phyloP scores from a whole-genome alignment of 1,140 invertebrate genomes.

The Achroia grisella region DNA sequence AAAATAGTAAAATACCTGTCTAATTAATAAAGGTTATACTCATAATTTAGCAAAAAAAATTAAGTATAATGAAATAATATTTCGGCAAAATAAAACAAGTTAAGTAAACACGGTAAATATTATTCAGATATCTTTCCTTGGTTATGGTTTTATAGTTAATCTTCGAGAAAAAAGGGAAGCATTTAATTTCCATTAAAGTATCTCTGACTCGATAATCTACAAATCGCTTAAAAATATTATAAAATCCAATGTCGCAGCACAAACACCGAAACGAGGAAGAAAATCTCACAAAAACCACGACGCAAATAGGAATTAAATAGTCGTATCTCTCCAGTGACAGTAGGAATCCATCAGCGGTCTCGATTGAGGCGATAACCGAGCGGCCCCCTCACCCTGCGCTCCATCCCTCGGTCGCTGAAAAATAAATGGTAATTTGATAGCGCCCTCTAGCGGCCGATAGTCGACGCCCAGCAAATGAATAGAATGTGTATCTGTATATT shows the following conservation, averaged over 20 bases:
- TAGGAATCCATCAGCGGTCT: constrained; percentile 38
- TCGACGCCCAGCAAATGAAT: not conserved
- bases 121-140: no score
- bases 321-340: constrained; percentile 37
- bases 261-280: constrained; percentile 15
- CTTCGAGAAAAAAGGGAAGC: no score
- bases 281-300: constrained; percentile 36
- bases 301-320: constrained; percentile 54
- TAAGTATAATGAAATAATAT: no score
- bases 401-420: constrained; percentile 5
- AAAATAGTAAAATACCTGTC: no score
- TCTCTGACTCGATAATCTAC: not conserved
- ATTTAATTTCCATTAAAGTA: no score
- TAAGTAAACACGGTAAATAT: no score
- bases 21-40: no score
- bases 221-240: constrained; percentile 8
- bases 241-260: constrained; percentile 1
- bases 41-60: no score
- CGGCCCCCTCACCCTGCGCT: constrained; percentile 9
- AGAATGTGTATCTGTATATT: constrained; percentile 3
- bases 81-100: no score
- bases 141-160: no score
- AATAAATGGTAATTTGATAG: constrained; percentile 48
- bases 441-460: constrained; percentile 15
- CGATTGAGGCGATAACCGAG: constrained; percentile 29